Base-by-base conservation (phyloP, 1,140 invertebrate genomes). In the Drosophila lini region DNA sequence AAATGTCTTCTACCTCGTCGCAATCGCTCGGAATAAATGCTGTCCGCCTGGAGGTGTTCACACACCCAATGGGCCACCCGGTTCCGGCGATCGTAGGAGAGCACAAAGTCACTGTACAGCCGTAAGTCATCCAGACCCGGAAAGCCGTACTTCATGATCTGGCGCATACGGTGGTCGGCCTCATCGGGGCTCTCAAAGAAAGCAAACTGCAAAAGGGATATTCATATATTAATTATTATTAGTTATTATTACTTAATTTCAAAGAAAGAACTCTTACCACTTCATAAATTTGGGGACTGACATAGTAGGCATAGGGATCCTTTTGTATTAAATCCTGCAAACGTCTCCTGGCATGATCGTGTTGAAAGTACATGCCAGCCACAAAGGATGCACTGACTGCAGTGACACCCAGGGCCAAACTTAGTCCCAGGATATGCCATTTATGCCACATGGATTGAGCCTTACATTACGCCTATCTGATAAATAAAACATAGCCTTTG, bases 51-150 rank as follows among this genome's bases (percentile, higher is more conserved):
- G 31, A 99, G 92, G 92, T 99, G 98, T 92, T 99, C 98, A 92
- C 99, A 98, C 2, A 99, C 98, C 98, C 98, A 99, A 92, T 98
- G 95, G 2, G 98, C 96, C 45, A 97, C 96, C 74, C 97, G 93
- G 74, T 96, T 98, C 74, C 97, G 94, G 65, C 96, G 94, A 91
- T 99, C 98, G 88, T 99, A 99, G 1, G 98, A 98, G 11, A 99
- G 91, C 41, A 99, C 96, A 94, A 95, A 99, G 93, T 99, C 97
- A 84, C 97, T 96, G 90, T 96, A 97, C 0, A 97, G 96, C 80
- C 97, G 94, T 1, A 99, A 92, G 90, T 97, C 96, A 81, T 98
- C 97, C 58, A 98, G 93, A 41, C 97, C 95, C 15, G 98, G 98
- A 93, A 98, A 99, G 1, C 98, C 98, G 94, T 96, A 98, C 92